Evolutionary conservation across 2,113 vertebrate genomes (phyloP), one percentile per base, ranked within the genome.

Genomic region (Brachyistius frenatus): DNA sequence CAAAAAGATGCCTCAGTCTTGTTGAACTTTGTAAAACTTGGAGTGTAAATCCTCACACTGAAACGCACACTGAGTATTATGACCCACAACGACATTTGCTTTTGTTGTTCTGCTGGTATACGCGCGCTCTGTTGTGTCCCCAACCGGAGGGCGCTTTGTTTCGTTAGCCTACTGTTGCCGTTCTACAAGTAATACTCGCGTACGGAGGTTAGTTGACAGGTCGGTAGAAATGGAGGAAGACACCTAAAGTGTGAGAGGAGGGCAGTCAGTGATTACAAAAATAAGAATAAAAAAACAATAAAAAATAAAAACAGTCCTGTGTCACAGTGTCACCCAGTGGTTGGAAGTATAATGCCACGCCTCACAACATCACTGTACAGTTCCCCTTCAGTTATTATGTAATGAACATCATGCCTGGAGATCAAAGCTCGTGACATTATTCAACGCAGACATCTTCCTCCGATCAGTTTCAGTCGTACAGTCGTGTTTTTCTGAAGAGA

Each of bases 321-420:
- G 84, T 78, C 75, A 85, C 84, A 91, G 83, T 87, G 88, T 77
- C 92, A 80, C 91, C 81, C 64, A 86, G 90, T 84, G 91, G 88
- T 76, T 36, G 71, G 73, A 88, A 65, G 57, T 74, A 33, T 58
- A 57, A 76, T n/a, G 57, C 68, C 58, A 76, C 35, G 3, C 13
- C 50, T 71, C 30, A 39, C 30, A 53, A 11, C 66, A 13, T 7
- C 5, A 44, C 52, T 54, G 56, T 41, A 52, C 65, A 57, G 66
- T 46, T 57, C n/a, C 32, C 11, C 32, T 67, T 41, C 56, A 11
- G 62, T 85, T 54, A 31, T 33, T n/a, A 60, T 31, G 30, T 33
- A 7, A 41, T 3, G 16, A 80, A 76, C 35, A 53, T 23, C 23
- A 23, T 32, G 36, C 55, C 7, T n/a, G 37, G 5, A 49, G 80